Evolutionary conservation across 2,888 invertebrate species (phyloP).

Genomic region (Pandemis cinnamomeana): DNA sequence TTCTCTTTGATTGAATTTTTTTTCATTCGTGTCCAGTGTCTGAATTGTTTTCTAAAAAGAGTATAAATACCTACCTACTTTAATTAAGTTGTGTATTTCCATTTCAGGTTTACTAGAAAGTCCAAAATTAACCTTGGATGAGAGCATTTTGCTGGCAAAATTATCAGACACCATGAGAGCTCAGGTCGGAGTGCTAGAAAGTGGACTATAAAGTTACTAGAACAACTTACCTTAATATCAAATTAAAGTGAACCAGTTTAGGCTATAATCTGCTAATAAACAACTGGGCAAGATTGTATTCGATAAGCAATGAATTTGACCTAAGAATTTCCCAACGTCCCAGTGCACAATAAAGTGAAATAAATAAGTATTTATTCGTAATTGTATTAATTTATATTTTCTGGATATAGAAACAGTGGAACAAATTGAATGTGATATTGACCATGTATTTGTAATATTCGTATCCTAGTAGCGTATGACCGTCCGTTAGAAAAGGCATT

Average conservation of each 20-base stretch:
- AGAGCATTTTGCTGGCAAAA: slow-evolving; percentile 88
- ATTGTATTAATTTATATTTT: background rate
- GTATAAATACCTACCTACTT: background rate
- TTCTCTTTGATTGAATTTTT: no score
- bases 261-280: background rate
- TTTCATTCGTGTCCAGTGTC: background rate
- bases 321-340: background rate
- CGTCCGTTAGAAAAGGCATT: background rate
- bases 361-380: slow-evolving; percentile 12
- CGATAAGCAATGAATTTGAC: background rate
- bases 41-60: background rate
- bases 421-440: slow-evolving; percentile 25
- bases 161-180: slow-evolving; percentile 89
- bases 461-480: slow-evolving; percentile 4
- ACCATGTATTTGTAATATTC: slow-evolving; percentile 8
- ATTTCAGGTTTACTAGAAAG: slow-evolving; percentile 87
- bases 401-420: slow-evolving; percentile 12
- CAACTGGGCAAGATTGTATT: background rate
- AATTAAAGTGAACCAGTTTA: slow-evolving; percentile 1
- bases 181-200: slow-evolving; percentile 85
- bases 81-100: slow-evolving; percentile 38
- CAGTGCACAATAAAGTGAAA: background rate
- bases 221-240: slow-evolving; percentile 43
- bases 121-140: slow-evolving; percentile 86
- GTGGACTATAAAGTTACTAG: slow-evolving; percentile 50